phyloP scores from a whole-genome alignment of 2,113 vertebrate genomes.

The Lamprotornis superbus region DNA sequence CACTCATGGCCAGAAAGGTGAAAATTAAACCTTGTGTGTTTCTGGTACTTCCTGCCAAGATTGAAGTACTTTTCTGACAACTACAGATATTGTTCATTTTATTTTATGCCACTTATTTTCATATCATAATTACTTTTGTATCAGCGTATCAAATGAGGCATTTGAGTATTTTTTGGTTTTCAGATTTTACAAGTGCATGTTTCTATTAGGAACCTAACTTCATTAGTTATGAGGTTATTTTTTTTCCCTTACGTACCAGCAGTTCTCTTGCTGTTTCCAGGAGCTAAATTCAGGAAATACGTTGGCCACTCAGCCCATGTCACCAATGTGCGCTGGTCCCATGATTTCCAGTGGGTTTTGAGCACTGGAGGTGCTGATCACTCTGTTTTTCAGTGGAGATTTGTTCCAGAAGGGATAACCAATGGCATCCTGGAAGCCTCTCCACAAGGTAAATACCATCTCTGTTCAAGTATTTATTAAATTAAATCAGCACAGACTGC shows the following conservation, averaged over 20 bases:
- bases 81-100: background rate
- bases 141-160: background rate
- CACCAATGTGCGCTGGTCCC: conserved; percentile 95
- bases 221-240: background rate
- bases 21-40: background rate
- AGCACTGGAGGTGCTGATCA: conserved; percentile 96
- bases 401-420: conserved; percentile 91
- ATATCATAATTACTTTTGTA: background rate
- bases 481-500: background rate
- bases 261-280: conserved; percentile 63
- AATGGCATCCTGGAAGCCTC: conserved; percentile 86
- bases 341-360: conserved; percentile 93
- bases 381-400: conserved; percentile 96
- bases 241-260: background rate
- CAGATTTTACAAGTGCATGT: background rate
- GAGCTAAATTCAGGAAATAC: conserved; percentile 95
- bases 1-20: background rate
- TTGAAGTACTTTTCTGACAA: background rate
- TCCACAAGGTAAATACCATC: conserved; percentile 79
- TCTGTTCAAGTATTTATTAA: background rate
- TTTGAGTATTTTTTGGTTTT: background rate
- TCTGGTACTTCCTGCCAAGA: background rate
- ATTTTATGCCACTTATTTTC: background rate
- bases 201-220: background rate
- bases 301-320: conserved; percentile 95